These are phyloP conservation scores for Engraulis encrasicolus DNA, from an alignment of 2,113 vertebrate genomes.

Conservation along the genomic window DNA sequence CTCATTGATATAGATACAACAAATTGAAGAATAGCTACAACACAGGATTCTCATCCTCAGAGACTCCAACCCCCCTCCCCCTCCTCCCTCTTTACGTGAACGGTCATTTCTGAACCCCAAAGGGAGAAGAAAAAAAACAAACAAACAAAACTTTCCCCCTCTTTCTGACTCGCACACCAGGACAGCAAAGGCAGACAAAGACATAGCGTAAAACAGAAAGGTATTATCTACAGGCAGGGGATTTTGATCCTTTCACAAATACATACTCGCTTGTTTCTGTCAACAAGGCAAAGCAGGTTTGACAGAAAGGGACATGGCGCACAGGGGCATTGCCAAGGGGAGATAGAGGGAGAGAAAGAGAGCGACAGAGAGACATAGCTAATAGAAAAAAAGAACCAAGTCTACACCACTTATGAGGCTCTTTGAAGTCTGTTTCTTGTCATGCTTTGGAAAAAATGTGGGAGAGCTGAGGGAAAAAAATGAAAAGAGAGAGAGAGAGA, in stretches of 20 bases:
- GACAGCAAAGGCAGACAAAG: constrained; percentile 73
- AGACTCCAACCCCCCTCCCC: constrained; percentile 39
- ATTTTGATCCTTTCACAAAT: constrained; percentile 61
- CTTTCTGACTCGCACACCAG: constrained; percentile 68
- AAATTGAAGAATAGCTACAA: constrained; percentile 75
- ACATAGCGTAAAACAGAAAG: constrained; percentile 71
- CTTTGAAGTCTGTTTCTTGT: constrained; percentile 63
- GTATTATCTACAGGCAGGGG: constrained; percentile 75
- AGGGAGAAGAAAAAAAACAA: constrained; percentile 52
- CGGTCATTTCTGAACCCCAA: constrained; percentile 66
- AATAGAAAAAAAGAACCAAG: constrained; percentile 59
- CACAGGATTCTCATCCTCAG: constrained; percentile 58
- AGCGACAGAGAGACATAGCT: constrained; percentile 71
- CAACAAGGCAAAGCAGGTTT: constrained; percentile 53
- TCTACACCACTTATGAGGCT: constrained; percentile 65
- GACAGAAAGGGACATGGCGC: constrained; percentile 49
- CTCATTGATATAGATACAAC: constrained; percentile 75
- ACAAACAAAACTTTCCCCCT: constrained; percentile 56
- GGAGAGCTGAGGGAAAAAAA: constrained; percentile 72
- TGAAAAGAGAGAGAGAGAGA: constrained; percentile 54
- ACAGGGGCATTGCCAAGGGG: constrained; percentile 26
- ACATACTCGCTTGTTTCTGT: constrained; percentile 65
- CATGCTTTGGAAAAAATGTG: constrained; percentile 80
- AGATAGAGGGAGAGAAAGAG: constrained; percentile 45
- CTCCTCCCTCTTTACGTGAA: constrained; percentile 55